Evolutionary conservation across 2,113 vertebrate genomes (phyloP), one percentile per base, ranked within the genome.

Genomic region (Rhinolophus sinicus): DNA sequence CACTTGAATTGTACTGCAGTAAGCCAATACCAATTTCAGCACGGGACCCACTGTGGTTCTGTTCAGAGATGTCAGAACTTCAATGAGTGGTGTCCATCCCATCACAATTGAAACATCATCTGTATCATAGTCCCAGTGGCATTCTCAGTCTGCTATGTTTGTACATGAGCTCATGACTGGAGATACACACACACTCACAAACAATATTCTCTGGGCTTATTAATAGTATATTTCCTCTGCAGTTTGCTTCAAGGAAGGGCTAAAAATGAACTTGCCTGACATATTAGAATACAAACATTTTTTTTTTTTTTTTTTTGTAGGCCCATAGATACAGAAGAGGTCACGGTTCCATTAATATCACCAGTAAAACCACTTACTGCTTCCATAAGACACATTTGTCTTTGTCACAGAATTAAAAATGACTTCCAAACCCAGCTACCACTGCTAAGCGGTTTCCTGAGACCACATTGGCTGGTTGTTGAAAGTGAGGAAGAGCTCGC

Each of bases 151-250:
- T 96, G 98, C 98, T 95, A 97, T 98, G 98, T 98, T 98, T 75
- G 78, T 95, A 93, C 98, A 98, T 98, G 98, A 98, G 98, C 98
- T 98, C 98, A 98, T 99, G 98, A 98, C n/a, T 98, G 97, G 97
- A n/a, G 97, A 98, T 97, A 99, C 98, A 98, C 99, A 98, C 28
- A 8, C 30, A n/a, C n/a, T 47, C 52, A 30, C 72, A 93, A 94
- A 99, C 99, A 98, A 98, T 98, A 98, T 98, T 98, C 99, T 96
- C 98, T 99, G 99, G 99, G 99, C 98, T 98, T 98, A 98, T 98
- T 97, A 98, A 98, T 98, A 60, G 90, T 98, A 97, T 89, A 87
- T 98, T 99, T 99, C 99, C 99, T 99, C 97, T 98, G 96, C 97
- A 98, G 97, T 99, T 98, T 80, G 98, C 98, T 99, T 99, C 98